phyloP scores from a whole-genome alignment of 2,797 vertebrate genomes.

The Megaceryle alcyon region DNA sequence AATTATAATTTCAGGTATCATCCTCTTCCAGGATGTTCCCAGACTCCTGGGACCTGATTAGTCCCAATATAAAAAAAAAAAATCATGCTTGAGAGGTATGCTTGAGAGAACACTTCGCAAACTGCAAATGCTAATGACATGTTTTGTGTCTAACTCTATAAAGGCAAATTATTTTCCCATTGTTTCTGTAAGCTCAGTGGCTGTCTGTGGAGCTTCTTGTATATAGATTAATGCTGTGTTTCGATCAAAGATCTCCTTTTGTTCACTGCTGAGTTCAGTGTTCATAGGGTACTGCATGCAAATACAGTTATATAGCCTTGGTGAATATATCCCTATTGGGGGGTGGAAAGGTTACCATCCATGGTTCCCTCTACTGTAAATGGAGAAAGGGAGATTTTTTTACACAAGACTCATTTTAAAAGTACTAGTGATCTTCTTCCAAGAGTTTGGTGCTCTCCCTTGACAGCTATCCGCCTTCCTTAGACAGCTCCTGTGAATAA shows the following conservation, averaged over 20 bases:
- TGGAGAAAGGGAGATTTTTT: not conserved
- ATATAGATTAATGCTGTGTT: not conserved
- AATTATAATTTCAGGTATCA: slow-evolving; percentile 10
- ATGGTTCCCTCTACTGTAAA: not conserved
- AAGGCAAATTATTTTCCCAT: not conserved
- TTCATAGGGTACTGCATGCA: not conserved
- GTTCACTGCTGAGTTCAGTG: not conserved
- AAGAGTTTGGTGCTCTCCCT: not conserved
- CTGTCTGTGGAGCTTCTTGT: not conserved
- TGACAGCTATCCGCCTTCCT: not conserved
- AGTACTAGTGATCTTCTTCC: not conserved
- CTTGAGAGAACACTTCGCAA: not conserved
- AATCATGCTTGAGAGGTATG: not conserved
- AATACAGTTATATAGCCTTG: not conserved
- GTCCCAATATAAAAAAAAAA: not conserved
- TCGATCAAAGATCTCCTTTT: not conserved
- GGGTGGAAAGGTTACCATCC: not conserved
- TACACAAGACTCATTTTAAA: not conserved
- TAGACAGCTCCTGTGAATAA: not conserved
- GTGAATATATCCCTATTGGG: not conserved
- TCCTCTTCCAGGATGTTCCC: not conserved
- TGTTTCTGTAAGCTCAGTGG: not conserved
- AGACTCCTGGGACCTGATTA: not conserved
- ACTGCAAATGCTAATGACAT: not conserved
- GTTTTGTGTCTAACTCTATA: not conserved